A percentile compares a stretch with the other conserved stretches of the same genome.
Evolutionary conservation across 2,113 vertebrate species (phyloP).

Genomic region (Myotis davidii): DNA sequence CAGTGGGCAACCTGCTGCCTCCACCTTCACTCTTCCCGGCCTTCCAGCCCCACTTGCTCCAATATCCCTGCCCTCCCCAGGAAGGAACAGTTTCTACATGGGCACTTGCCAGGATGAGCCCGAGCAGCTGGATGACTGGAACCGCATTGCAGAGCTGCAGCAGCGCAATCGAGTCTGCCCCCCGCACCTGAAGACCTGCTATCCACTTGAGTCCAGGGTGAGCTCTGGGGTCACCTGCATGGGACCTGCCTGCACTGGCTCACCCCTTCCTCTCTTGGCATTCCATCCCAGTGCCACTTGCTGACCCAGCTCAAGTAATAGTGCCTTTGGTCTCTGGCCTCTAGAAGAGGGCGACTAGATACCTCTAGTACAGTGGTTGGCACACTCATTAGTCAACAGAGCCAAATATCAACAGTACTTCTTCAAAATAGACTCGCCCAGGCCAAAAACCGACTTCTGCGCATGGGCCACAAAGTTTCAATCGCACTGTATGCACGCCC

Average conservation of each 20-base stretch:
- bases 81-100: conserved; percentile 85
- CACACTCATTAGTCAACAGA: too few relatives aligned
- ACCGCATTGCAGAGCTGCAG: conserved; percentile 94
- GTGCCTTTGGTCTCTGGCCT: background rate
- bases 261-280: background rate
- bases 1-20: background rate
- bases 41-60: too few relatives aligned
- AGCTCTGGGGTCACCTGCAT: background rate
- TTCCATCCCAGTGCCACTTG: background rate
- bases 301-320: background rate
- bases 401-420: too few relatives aligned
- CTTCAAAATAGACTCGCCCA: too few relatives aligned
- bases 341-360: background rate
- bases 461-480: too few relatives aligned
- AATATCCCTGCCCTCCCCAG: conserved; percentile 39
- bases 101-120: conserved; percentile 92
- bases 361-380: background rate
- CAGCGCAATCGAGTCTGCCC: conserved; percentile 90
- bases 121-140: conserved; percentile 91
- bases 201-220: conserved; percentile 93
- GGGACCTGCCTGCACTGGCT: background rate
- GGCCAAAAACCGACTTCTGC: too few relatives aligned
- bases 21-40: background rate
- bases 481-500: too few relatives aligned
- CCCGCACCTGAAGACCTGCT: conserved; percentile 95